These are phyloP conservation scores for Columba livia DNA, from an alignment of 2,113 vertebrate genomes.

Conservation along the genomic window DNA sequence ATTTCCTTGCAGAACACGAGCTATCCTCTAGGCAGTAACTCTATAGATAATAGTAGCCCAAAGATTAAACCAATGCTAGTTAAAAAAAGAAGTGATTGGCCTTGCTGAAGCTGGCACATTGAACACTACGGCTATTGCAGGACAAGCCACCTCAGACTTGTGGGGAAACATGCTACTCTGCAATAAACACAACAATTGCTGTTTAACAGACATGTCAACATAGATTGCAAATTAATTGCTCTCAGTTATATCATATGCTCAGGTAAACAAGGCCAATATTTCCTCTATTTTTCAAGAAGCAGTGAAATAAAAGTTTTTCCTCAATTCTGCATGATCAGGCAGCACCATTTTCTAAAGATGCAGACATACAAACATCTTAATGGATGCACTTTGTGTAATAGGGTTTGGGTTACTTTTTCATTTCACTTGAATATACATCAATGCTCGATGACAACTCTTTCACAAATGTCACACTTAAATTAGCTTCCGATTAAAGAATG, in stretches of 20 bases:
- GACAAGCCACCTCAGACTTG: background rate
- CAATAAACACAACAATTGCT: background rate
- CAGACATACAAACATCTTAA: background rate
- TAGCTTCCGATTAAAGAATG: background rate
- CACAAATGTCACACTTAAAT: background rate
- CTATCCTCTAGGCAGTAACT: background rate
- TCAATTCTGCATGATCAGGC: background rate
- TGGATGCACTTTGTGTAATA: background rate
- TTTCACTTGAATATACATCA: background rate
- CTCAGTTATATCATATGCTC: background rate
- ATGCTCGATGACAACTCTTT: background rate
- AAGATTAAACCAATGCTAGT: background rate
- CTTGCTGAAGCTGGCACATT: background rate
- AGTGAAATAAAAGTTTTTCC: background rate
- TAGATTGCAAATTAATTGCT: background rate
- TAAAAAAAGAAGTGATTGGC: background rate
- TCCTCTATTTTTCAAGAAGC: too few species aligned
- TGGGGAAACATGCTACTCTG: background rate
- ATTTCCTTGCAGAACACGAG: background rate
- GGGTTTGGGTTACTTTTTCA: background rate
- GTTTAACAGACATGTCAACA: accelerated
- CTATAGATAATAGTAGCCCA: background rate
- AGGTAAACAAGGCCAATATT: background rate
- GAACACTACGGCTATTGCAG: background rate
- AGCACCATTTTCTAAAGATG: background rate